These are phyloP conservation scores for Lepus oiostolus DNA, from an alignment of 2,797 vertebrate species.

Conservation along the genomic window DNA sequence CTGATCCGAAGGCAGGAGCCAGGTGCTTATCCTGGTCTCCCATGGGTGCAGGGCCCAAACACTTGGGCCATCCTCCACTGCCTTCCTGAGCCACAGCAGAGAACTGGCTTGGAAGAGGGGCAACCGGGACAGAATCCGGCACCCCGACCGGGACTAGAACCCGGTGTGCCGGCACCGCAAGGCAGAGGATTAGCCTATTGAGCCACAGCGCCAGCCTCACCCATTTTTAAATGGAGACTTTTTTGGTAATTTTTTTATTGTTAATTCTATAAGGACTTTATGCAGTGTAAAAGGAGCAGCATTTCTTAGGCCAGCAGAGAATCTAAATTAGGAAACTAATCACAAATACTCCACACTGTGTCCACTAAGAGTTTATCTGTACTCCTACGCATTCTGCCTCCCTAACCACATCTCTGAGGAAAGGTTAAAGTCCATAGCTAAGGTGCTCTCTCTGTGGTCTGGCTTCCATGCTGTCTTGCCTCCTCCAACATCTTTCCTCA, in stretches of 20 bases:
- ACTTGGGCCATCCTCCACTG: no score
- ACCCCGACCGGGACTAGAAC: no score
- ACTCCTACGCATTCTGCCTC: background rate
- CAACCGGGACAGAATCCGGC: no score
- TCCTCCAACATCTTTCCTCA: background rate
- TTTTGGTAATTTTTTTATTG: conserved; percentile 13
- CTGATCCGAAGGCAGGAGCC: no score
- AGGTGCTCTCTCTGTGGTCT: background rate
- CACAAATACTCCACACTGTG: background rate
- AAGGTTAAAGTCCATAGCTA: background rate
- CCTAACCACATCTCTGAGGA: background rate
- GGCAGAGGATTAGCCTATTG: no score
- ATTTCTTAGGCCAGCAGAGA: background rate
- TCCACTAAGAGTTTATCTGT: background rate
- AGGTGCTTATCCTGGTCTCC: no score
- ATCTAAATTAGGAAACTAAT: conserved; percentile 46
- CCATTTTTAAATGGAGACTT: conserved; percentile 10
- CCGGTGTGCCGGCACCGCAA: no score
- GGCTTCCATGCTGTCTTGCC: background rate
- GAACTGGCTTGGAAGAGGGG: no score
- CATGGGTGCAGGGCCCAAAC: no score
- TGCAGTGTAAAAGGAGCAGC: background rate
- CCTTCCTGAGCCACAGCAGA: no score
- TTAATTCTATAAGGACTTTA: conserved; percentile 23
- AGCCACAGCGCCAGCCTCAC: no score